Evolutionary conservation across 2,888 invertebrate species (phyloP).

Genomic region (Troides aeacus): DNA sequence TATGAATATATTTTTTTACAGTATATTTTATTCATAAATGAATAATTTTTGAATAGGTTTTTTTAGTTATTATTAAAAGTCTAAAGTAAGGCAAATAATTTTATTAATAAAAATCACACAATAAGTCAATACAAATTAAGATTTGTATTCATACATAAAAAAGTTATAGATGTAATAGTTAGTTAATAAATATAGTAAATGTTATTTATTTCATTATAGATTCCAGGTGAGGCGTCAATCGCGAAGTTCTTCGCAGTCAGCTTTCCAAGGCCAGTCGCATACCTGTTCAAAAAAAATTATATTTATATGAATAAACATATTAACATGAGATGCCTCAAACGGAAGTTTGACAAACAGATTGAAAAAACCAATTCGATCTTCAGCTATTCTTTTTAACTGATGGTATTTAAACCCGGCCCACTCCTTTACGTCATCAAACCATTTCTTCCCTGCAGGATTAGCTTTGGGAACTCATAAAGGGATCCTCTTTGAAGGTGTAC

Average conservation of each 20-base stretch:
- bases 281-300: background rate
- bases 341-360: no score
- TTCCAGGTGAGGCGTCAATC: background rate
- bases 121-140: background rate
- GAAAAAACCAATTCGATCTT: no score
- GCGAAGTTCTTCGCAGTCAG: background rate
- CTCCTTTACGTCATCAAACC: no score
- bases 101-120: background rate
- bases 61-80: background rate
- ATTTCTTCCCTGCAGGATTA: no score
- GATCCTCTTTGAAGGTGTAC: no score
- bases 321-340: no score
- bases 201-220: background rate
- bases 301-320: no score
- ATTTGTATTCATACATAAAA: no score
- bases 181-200: background rate
- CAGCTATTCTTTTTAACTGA: no score
- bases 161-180: background rate
- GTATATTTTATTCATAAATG: background rate
- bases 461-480: no score
- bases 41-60: background rate
- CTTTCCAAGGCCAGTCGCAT: background rate
- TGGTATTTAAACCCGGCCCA: no score
- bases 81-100: background rate
- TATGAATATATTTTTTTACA: background rate